These are phyloP conservation scores for Todus mexicanus DNA, from an alignment of 2,797 vertebrate genomes.

Conservation along the genomic window DNA sequence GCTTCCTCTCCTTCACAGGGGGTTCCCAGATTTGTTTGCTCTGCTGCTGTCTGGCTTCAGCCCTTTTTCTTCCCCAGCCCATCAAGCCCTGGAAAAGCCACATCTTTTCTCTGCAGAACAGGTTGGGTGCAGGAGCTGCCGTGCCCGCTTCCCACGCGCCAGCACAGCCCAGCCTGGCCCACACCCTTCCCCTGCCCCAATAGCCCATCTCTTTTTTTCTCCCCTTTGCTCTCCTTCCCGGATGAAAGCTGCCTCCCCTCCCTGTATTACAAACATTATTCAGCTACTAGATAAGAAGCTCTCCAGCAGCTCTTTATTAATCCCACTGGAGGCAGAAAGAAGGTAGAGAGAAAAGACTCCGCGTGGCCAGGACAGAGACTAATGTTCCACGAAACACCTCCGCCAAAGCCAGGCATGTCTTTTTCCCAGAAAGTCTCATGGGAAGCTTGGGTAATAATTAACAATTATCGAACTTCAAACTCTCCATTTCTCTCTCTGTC, in stretches of 20 bases:
- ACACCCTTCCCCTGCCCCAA: not conserved
- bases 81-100: not conserved
- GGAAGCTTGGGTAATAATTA: conserved; percentile 34
- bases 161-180: not conserved
- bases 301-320: conserved; percentile 64
- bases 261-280: conserved; percentile 42
- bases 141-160: not conserved
- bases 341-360: not conserved
- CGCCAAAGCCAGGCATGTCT: not conserved
- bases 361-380: conserved; percentile 7
- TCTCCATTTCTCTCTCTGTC: not conserved
- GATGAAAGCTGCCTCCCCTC: conserved; percentile 34
- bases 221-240: not conserved
- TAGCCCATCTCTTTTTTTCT: not conserved
- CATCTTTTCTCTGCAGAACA: conserved; percentile 9
- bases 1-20: not conserved
- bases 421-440: not conserved
- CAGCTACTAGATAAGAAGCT: conserved; percentile 59
- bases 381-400: conserved; percentile 14
- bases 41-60: not conserved
- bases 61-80: not conserved
- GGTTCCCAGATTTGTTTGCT: not conserved
- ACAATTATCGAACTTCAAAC: conserved; percentile 22
- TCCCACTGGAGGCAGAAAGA: conserved; percentile 56
- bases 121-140: conserved; percentile 15